These are phyloP conservation scores for Luffia ferchaultella DNA, from an alignment of 2,888 invertebrate species.

Conservation along the genomic window DNA sequence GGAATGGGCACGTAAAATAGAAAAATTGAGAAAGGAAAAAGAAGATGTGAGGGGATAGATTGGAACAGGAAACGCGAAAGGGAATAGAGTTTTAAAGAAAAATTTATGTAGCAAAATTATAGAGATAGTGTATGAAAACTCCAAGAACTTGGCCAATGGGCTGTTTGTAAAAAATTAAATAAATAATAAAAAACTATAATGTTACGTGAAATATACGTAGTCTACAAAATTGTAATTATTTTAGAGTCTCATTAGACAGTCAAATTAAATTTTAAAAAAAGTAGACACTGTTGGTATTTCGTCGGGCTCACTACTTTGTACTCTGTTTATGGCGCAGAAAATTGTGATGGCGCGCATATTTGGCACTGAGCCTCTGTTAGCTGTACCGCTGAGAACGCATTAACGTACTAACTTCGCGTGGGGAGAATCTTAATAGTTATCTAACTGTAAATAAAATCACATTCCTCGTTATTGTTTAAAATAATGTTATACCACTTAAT, in stretches of 20 bases:
- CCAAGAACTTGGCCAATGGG: too few species aligned
- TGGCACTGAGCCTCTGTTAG: conserved; percentile 52
- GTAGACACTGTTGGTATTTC: neutral
- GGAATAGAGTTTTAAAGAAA: too few species aligned
- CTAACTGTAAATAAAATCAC: neutral
- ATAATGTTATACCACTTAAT: too few species aligned
- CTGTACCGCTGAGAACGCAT: conserved; percentile 55
- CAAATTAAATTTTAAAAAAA: neutral
- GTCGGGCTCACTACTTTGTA: conserved; percentile 30
- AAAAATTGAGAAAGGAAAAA: too few species aligned
- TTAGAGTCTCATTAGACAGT: neutral
- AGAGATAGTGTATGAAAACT: too few species aligned
- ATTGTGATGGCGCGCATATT: conserved; percentile 52
- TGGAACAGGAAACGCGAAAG: too few species aligned
- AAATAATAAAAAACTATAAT: neutral
- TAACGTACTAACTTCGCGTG: conserved; percentile 20
- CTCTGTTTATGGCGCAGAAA: conserved; percentile 43
- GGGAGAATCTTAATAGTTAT: neutral
- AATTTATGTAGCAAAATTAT: too few species aligned
- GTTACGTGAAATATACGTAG: neutral
- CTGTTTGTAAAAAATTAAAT: neutral
- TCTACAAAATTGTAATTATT: neutral
- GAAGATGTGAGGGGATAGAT: too few species aligned
- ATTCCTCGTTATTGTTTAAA: neutral
- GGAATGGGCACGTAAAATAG: too few species aligned